Conservation (phyloP, 2,888 invertebrate genomes). For the Amphiduros pacificus region DNA sequence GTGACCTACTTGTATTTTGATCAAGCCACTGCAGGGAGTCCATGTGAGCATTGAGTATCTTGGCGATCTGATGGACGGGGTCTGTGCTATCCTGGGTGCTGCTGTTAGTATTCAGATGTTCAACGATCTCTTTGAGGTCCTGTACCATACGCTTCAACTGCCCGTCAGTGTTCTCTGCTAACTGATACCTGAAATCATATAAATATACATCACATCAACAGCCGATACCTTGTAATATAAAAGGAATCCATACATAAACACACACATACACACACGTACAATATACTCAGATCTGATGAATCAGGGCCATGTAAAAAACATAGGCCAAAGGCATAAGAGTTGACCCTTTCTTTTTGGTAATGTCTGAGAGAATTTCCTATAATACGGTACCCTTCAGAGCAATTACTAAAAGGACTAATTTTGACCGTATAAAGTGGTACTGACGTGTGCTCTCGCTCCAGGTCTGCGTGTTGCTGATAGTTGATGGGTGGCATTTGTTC, state of each 20-base stretch:
- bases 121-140: constrained; percentile 92
- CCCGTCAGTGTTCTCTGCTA: constrained; percentile 88
- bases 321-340: too few relatives aligned
- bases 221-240: too few relatives aligned
- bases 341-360: too few relatives aligned
- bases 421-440: constrained; percentile 5
- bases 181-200: constrained; percentile 74
- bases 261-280: too few relatives aligned
- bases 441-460: constrained; percentile 86
- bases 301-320: too few relatives aligned
- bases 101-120: constrained; percentile 87
- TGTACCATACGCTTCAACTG: constrained; percentile 93
- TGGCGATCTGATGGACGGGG: constrained; percentile 89
- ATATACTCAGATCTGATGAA: too few relatives aligned
- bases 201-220: not conserved
- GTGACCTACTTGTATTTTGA: constrained; percentile 68
- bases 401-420: not conserved
- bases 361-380: not conserved
- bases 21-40: constrained; percentile 95
- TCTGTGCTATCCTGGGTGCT: constrained; percentile 73
- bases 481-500: constrained; percentile 54
- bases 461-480: constrained; percentile 68
- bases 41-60: constrained; percentile 94
- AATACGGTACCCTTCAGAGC: not conserved
- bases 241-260: too few relatives aligned